These are phyloP conservation scores for Siderastrea siderea DNA, from an alignment of 92 coral and sea anemone genomes.

Conservation along the genomic window DNA sequence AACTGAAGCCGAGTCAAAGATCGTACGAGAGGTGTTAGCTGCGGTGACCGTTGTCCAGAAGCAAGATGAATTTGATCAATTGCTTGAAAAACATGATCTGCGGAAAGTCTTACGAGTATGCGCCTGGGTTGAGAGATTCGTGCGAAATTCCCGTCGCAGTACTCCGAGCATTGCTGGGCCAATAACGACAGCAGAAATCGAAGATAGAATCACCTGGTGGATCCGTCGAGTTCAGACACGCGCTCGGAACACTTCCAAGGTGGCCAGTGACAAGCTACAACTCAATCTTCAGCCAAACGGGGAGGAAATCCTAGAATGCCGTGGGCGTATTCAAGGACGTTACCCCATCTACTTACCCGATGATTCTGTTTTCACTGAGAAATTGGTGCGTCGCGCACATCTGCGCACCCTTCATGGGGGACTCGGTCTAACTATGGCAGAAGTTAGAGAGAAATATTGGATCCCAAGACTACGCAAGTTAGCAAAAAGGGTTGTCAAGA, in stretches of 20 bases:
- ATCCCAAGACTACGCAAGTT: conserved; percentile 18
- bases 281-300: not conserved
- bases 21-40: conserved; percentile 5
- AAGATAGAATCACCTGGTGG: conserved; percentile 23
- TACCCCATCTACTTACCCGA: conserved; percentile 55
- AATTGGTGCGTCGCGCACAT: conserved; percentile 39
- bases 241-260: conserved; percentile 5
- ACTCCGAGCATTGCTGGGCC: conserved; percentile 14
- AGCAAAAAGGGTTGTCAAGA: no score
- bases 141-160: conserved; percentile 7
- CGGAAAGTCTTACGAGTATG: conserved; percentile 29
- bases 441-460: conserved; percentile 36
- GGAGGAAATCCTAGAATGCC: not conserved
- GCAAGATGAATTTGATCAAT: not conserved
- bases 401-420: conserved; percentile 48
- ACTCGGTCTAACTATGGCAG: conserved; percentile 31
- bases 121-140: conserved; percentile 42
- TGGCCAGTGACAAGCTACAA: conserved; percentile 24
- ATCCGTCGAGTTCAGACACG: conserved; percentile 20
- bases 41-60: conserved; percentile 1
- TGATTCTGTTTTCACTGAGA: conserved; percentile 39
- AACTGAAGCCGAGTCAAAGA: not conserved
- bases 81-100: not conserved
- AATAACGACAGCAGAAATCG: conserved; percentile 20
- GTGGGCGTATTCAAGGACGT: conserved; percentile 55